These are phyloP conservation scores for Palythoa heliodiscus DNA, from an alignment of 92 coral and sea anemone genomes.

Conservation along the genomic window DNA sequence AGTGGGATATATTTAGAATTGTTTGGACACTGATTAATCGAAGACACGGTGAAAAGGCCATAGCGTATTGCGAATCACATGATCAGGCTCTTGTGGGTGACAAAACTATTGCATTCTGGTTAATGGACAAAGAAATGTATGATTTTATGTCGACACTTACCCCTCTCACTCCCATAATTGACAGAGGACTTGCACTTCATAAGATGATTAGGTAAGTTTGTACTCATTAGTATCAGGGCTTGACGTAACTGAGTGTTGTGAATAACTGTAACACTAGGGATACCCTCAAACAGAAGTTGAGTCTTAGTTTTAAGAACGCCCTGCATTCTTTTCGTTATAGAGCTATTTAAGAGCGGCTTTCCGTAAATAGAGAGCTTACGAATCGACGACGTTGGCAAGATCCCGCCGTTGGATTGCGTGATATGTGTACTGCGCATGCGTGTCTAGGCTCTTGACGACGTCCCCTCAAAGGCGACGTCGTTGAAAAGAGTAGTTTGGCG, in stretches of 20 bases:
- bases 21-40: slow-evolving; percentile 87
- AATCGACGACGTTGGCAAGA: too few relatives aligned
- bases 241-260: not conserved
- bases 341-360: too few relatives aligned
- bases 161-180: slow-evolving; percentile 80
- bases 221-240: not conserved
- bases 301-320: too few relatives aligned
- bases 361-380: too few relatives aligned
- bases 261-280: too few relatives aligned
- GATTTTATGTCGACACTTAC: slow-evolving; percentile 79
- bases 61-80: slow-evolving; percentile 94
- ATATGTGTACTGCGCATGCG: too few relatives aligned
- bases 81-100: slow-evolving; percentile 99
- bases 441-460: too few relatives aligned
- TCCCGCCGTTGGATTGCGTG: too few relatives aligned
- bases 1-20: slow-evolving; percentile 78
- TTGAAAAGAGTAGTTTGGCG: too few relatives aligned
- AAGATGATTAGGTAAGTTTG: slow-evolving; percentile 85
- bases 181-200: slow-evolving; percentile 91
- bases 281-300: too few relatives aligned
- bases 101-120: slow-evolving; percentile 97
- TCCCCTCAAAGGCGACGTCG: too few relatives aligned
- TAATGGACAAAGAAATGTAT: slow-evolving; percentile 99
- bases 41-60: slow-evolving; percentile 92
- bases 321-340: too few relatives aligned